These are phyloP conservation scores for Tympanuchus pallidicinctus DNA, from an alignment of 2,113 vertebrate genomes.

Conservation along the genomic window DNA sequence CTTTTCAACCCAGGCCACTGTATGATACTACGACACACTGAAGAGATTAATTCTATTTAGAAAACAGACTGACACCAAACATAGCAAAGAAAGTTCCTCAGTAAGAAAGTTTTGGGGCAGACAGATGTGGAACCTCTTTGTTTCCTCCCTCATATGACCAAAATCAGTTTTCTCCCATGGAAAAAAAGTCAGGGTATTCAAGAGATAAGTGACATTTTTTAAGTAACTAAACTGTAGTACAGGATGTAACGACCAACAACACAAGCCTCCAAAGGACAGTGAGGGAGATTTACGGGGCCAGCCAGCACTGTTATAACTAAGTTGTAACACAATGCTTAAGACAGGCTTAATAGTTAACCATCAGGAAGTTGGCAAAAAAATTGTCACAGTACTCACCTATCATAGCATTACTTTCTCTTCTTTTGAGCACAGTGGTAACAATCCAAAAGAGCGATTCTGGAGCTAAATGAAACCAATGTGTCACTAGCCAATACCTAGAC, in stretches of 20 bases:
- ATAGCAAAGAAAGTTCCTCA: background rate
- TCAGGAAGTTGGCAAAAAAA: slow-evolving; percentile 3
- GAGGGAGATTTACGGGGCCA: background rate
- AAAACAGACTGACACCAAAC: background rate
- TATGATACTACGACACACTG: background rate
- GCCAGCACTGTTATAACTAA: background rate
- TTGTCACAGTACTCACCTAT: background rate
- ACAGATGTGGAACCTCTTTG: background rate
- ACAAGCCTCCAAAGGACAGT: background rate
- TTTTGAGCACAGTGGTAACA: background rate
- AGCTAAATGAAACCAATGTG: slow-evolving; percentile 17
- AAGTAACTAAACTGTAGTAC: background rate
- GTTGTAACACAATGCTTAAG: background rate
- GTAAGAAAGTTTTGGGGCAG: background rate
- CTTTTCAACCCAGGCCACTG: no score
- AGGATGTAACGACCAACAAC: background rate
- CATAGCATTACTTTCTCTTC: background rate
- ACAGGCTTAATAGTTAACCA: background rate
- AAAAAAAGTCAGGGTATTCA: background rate
- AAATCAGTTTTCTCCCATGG: background rate
- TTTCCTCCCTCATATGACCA: background rate
- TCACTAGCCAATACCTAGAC: slow-evolving; percentile 38
- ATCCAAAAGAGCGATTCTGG: slow-evolving; percentile 19
- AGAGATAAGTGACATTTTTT: background rate
- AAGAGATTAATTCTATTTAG: background rate